These are phyloP conservation scores for Tribolium castaneum DNA, from an alignment of 1,140 invertebrate species.

Conservation along the genomic window DNA sequence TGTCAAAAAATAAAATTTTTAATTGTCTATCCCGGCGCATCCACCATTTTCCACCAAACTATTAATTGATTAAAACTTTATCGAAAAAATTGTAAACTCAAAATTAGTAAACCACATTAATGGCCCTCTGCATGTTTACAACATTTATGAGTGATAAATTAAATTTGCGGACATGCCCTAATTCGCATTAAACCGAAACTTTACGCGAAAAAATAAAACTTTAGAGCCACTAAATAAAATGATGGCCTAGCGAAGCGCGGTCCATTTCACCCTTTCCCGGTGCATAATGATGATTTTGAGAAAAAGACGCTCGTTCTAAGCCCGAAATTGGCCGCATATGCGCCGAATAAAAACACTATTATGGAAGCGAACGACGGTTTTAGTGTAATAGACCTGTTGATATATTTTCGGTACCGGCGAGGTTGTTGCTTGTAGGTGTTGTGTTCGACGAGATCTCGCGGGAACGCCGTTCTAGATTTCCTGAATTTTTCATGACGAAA, in stretches of 20 bases:
- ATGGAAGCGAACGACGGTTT: slow-evolving; percentile 8
- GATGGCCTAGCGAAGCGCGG: no score
- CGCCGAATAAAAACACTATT: slow-evolving; percentile 27
- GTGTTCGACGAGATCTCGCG: slow-evolving; percentile 16
- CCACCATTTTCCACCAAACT: not conserved
- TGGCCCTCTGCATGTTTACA: no score
- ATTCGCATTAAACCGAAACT: no score
- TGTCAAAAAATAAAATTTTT: not conserved
- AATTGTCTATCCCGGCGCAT: not conserved
- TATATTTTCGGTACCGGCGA: slow-evolving; percentile 22
- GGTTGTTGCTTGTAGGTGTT: slow-evolving; percentile 25
- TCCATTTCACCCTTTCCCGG: no score
- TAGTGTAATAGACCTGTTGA: slow-evolving; percentile 34
- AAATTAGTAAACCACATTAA: no score
- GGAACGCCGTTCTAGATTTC: not conserved
- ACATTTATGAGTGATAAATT: no score
- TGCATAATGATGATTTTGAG: not conserved
- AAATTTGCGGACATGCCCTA: no score
- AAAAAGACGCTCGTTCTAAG: not conserved
- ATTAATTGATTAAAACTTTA: no score
- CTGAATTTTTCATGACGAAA: slow-evolving; percentile 5
- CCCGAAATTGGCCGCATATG: not conserved
- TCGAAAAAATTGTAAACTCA: no score
- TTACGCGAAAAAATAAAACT: no score
- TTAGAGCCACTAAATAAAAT: no score